Base-by-base conservation (phyloP, 2,888 invertebrate species). In the Acronicta leporina region DNA sequence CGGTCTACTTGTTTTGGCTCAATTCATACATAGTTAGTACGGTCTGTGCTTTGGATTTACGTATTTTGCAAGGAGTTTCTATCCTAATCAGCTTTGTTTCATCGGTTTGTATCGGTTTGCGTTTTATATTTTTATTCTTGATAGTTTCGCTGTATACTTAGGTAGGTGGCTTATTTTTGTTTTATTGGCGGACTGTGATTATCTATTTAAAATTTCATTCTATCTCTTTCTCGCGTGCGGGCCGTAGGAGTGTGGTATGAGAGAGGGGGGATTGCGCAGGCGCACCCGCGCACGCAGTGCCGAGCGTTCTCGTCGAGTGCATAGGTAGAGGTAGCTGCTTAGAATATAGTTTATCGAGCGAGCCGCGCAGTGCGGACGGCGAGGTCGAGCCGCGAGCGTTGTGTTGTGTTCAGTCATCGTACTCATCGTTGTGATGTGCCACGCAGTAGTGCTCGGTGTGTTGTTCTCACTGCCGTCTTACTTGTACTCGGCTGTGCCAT, bases 371-470 rank as follows among this genome's bases (percentile, higher is more conserved):
- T 20, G 20, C 20, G 20, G 20, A 20, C 20, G 44, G 35, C 59
- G 68, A 55, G 25, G 33, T 4, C 33, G 33, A 11, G 33, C 11
- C 4, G 3, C 40, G 40, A 15, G 38, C 52, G 43, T 27, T 56
- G 85, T 85, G 77, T n/a, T n/a, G n/a, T n/a, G n/a, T n/a, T n/a
- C n/a, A n/a, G n/a, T n/a, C n/a, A n/a, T n/a, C n/a, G n/a, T n/a
- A n/a, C n/a, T n/a, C n/a, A 71, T 63, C 73, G 73, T 55, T 87
- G 87, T 75, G 77, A 92, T 92, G 92, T 92, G 92, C 80, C 91
- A 92, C 88, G 90, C 92, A 75, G 87, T 93, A 76, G 92, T 92
- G 54, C 90, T 93, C 77, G 92, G 92, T 56, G 92, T 92, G 77
- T 77, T 93, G 77, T 88, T 92, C 74, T 93, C 93, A 73, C 82